These are phyloP conservation scores for Meandrina meandrites DNA, from an alignment of 92 coral and sea anemone genomes.

Conservation along the genomic window DNA sequence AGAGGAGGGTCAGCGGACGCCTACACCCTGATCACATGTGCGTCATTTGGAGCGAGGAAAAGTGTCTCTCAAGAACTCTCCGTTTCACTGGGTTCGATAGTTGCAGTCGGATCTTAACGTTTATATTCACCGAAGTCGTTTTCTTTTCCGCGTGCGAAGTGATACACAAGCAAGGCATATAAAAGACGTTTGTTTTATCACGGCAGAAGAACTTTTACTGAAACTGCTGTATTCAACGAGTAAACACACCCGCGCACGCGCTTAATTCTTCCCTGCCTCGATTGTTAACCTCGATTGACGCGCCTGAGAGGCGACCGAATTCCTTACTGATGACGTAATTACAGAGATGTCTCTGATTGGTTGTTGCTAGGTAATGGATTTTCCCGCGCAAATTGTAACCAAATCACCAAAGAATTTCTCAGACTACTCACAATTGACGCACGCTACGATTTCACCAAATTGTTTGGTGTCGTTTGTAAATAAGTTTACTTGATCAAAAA, in stretches of 20 bases:
- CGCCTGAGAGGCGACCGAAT: no score
- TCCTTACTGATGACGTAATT: no score
- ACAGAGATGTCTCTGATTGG: not conserved
- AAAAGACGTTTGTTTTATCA: not conserved
- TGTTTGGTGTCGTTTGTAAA: not conserved
- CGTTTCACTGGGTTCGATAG: not conserved
- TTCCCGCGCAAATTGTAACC: not conserved
- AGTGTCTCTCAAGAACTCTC: not conserved
- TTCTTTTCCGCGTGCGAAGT: no score
- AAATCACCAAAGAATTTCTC: no score
- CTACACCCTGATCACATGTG: constrained; percentile 51
- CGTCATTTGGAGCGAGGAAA: not conserved
- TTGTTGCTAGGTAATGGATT: not conserved
- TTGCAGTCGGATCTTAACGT: not conserved
- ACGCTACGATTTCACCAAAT: not conserved
- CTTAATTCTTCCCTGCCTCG: no score
- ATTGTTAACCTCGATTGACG: no score
- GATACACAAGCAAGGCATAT: no score
- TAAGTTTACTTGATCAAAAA: not conserved
- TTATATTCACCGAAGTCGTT: no score
- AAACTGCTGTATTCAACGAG: not conserved
- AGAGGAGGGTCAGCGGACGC: constrained; percentile 88
- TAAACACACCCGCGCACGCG: no score
- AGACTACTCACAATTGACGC: no score
- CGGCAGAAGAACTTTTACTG: not conserved